phyloP scores from a whole-genome alignment of 2,797 vertebrate species.

The Lepilemur ruficaudatus region DNA sequence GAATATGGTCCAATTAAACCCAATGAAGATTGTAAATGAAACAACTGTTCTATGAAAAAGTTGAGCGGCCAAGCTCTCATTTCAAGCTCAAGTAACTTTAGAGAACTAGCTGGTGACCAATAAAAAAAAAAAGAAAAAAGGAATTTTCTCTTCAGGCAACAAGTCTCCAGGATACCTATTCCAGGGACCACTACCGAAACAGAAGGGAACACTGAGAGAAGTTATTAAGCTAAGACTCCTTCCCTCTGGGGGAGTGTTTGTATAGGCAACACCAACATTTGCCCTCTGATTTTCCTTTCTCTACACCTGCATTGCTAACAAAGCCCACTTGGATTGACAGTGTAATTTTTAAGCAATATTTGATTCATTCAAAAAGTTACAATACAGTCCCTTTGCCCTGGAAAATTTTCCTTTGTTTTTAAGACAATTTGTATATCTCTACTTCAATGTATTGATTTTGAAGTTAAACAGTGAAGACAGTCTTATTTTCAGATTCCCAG shows the following conservation, averaged over 20 bases:
- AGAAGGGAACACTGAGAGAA: not conserved
- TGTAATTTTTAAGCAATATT: not conserved
- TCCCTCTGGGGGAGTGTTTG: not conserved
- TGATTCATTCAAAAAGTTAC: not conserved
- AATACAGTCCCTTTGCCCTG: not conserved
- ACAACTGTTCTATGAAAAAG: not conserved
- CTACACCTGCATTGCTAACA: not conserved
- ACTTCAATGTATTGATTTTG: not conserved
- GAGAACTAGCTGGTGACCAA: not conserved
- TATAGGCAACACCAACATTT: not conserved
- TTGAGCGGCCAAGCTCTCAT: not conserved
- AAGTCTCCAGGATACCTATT: not conserved
- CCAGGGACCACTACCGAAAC: not conserved
- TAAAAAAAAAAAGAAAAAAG: not conserved
- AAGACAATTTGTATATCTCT: not conserved
- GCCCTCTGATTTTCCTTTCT: not conserved
- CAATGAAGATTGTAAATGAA: not conserved
- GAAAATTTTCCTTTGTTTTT: not conserved
- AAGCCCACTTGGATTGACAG: not conserved
- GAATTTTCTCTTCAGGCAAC: not conserved
- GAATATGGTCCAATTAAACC: not conserved
- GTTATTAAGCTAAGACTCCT: not conserved
- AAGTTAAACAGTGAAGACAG: not conserved
- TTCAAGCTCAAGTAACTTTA: not conserved
- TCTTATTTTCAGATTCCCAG: conserved; percentile 23